phyloP scores from a whole-genome alignment of 2,888 invertebrate species.

The Trachelus troglodyta region DNA sequence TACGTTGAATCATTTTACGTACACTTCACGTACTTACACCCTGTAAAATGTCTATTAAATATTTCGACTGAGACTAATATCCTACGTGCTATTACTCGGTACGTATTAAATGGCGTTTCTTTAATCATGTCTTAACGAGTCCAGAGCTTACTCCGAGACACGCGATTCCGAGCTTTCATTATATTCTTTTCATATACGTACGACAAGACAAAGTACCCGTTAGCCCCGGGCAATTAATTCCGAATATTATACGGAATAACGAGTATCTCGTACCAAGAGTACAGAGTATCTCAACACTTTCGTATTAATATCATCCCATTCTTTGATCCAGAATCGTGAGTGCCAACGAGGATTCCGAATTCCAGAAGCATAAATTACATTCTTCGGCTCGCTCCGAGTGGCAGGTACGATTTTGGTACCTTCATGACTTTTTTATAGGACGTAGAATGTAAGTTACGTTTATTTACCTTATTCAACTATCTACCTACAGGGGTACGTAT shows the following conservation, averaged over 20 bases:
- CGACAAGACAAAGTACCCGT: neutral
- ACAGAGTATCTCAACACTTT: neutral
- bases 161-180: constrained; percentile 4
- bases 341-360: neutral
- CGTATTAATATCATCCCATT: neutral
- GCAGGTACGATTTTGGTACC: neutral
- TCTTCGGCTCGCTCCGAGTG: neutral
- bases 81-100: constrained; percentile 1
- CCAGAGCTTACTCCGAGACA: neutral
- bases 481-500: neutral
- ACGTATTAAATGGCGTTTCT: neutral
- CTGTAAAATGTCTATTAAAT: neutral
- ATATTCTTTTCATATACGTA: constrained; percentile 1
- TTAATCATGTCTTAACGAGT: neutral
- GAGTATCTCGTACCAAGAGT: neutral
- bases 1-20: neutral
- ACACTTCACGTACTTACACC: neutral
- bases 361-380: neutral
- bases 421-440: neutral
- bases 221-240: neutral
- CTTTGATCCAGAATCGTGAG: neutral
- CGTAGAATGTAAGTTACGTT: neutral
- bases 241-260: neutral
- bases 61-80: neutral
- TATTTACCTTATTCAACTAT: neutral